A percentile compares a stretch with the other conserved stretches of the same genome.
phyloP scores from a whole-genome alignment of 2,797 vertebrate species.

The Rousettus madagascariensis region DNA sequence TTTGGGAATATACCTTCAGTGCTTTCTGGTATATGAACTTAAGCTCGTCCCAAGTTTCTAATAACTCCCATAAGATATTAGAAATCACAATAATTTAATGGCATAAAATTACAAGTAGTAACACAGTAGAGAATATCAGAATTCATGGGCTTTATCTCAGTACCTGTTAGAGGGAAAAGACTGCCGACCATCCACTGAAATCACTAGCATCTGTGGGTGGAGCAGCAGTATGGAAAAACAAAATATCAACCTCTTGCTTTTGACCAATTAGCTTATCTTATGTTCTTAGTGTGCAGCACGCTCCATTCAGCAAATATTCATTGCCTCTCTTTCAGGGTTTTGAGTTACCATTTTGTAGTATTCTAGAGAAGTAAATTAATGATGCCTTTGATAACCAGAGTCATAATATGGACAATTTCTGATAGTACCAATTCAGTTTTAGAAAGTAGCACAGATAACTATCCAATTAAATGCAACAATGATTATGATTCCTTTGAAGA shows the following conservation, averaged over 20 bases:
- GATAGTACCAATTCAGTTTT: neutral
- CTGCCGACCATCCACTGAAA: neutral
- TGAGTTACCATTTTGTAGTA: neutral
- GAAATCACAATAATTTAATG: neutral
- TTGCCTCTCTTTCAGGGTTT: neutral
- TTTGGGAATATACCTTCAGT: neutral
- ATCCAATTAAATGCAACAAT: neutral
- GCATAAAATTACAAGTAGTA: neutral
- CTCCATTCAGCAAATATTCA: neutral
- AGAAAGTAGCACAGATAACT: neutral
- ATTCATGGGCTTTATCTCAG: neutral
- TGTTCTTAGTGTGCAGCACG: neutral
- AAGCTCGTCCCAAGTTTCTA: slow-evolving; percentile 15
- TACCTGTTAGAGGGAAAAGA: neutral
- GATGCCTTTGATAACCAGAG: neutral
- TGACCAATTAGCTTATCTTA: neutral
- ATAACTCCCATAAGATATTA: neutral
- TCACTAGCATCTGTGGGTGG: neutral
- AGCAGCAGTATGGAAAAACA: neutral
- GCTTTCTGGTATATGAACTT: neutral
- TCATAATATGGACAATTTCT: neutral
- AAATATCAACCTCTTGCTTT: neutral
- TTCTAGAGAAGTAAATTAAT: neutral
- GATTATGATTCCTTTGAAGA: neutral
- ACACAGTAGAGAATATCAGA: neutral